phyloP scores from a whole-genome alignment of 2,113 vertebrate species.

The Ia io region DNA sequence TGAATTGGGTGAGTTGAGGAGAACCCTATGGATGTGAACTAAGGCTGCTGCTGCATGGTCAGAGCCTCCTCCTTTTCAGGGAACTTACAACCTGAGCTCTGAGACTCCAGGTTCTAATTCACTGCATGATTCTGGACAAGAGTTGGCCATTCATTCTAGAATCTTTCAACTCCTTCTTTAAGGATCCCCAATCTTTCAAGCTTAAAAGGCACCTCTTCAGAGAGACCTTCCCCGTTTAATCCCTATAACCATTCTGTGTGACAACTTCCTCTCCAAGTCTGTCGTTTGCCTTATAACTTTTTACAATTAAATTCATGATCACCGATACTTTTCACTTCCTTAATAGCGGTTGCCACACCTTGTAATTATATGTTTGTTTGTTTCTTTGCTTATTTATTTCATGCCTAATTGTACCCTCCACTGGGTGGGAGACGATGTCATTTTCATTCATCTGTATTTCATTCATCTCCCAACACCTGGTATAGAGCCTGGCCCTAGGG shows the following conservation, averaged over 20 bases:
- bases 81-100: neutral
- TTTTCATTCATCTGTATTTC: neutral
- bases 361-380: neutral
- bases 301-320: neutral
- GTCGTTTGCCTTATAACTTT: neutral
- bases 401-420: neutral
- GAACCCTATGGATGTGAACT: neutral
- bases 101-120: neutral
- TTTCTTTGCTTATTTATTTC: neutral
- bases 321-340: neutral
- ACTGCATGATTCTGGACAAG: neutral
- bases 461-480: neutral
- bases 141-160: neutral
- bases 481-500: neutral
- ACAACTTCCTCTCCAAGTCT: neutral
- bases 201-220: neutral
- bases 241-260: neutral
- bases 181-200: neutral
- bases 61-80: neutral
- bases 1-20: no score
- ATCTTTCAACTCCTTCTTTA: neutral
- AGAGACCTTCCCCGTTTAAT: neutral
- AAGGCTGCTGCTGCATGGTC: fast-evolving
- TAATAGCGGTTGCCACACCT: neutral
- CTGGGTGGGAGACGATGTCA: neutral